These are phyloP conservation scores for Rhynchonema sp. DNA, from an alignment of 2,888 invertebrate species.

Conservation along the genomic window DNA sequence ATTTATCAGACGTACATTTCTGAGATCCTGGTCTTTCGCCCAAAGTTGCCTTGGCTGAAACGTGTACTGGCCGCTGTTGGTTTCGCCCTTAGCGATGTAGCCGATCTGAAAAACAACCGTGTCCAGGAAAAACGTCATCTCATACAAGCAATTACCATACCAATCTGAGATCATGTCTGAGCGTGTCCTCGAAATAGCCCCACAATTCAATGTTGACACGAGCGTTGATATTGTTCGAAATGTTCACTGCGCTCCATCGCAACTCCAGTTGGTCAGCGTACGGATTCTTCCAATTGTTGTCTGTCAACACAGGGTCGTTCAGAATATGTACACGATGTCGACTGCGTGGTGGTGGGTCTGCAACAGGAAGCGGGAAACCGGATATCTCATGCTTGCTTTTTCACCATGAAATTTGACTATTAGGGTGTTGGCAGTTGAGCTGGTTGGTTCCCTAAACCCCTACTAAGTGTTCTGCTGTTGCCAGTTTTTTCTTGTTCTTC, in stretches of 20 bases:
- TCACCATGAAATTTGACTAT: background rate
- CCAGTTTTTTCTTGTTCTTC: too few species aligned
- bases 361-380: background rate
- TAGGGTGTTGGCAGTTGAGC: background rate
- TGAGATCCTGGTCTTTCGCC: background rate
- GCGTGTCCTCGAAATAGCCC: slow-evolving; percentile 25
- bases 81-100: background rate
- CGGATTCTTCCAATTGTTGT: slow-evolving; percentile 2
- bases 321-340: background rate
- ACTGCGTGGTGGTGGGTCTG: background rate
- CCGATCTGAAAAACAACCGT: background rate
- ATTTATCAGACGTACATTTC: too few species aligned
- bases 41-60: background rate
- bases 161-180: background rate
- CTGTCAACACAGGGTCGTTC: slow-evolving; percentile 2
- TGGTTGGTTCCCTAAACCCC: background rate
- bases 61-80: background rate
- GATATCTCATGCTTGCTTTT: background rate
- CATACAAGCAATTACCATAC: too few species aligned
- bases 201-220: slow-evolving; percentile 20
- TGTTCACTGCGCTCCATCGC: slow-evolving; percentile 13
- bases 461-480: too few species aligned
- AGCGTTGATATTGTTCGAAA: slow-evolving; percentile 21
- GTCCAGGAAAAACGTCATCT: too few species aligned
- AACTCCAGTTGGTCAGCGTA: slow-evolving; percentile 9